These are phyloP conservation scores for Argopecten irradians DNA, from an alignment of 1,140 invertebrate genomes.

Conservation along the genomic window DNA sequence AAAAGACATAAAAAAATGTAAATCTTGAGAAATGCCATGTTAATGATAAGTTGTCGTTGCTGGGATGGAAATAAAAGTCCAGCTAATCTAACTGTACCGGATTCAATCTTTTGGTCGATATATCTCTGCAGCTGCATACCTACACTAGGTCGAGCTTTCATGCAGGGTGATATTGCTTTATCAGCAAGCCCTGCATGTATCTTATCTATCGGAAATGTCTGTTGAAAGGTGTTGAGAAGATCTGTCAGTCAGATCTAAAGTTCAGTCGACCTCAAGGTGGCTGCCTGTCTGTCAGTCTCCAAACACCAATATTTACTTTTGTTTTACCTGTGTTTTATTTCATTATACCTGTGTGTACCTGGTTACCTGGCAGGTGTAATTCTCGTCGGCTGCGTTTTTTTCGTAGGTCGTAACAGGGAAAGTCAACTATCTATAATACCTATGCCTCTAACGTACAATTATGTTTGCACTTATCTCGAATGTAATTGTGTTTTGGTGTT, in stretches of 20 bases:
- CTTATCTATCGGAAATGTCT: background rate
- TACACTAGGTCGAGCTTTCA: too few species aligned
- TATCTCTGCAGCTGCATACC: too few species aligned
- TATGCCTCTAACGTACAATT: background rate
- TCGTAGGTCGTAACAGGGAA: background rate
- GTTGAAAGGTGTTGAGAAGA: background rate
- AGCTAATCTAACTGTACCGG: too few species aligned
- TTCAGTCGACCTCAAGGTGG: background rate
- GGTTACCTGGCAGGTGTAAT: constrained; percentile 14
- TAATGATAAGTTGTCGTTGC: too few species aligned
- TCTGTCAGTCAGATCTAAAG: background rate
- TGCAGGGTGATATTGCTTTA: too few species aligned
- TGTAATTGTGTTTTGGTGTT: background rate
- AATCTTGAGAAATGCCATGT: too few species aligned
- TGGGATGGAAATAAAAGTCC: too few species aligned
- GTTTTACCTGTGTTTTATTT: background rate
- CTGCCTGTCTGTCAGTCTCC: background rate
- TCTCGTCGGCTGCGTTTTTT: background rate
- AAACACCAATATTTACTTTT: background rate
- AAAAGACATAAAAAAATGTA: too few species aligned
- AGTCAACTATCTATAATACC: background rate
- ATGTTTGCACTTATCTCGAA: background rate
- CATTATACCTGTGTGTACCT: background rate
- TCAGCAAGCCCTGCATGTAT: background rate
- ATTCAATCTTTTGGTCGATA: too few species aligned